Conservation (phyloP, 1,140 invertebrate species). For the Drosophila orosa region DNA sequence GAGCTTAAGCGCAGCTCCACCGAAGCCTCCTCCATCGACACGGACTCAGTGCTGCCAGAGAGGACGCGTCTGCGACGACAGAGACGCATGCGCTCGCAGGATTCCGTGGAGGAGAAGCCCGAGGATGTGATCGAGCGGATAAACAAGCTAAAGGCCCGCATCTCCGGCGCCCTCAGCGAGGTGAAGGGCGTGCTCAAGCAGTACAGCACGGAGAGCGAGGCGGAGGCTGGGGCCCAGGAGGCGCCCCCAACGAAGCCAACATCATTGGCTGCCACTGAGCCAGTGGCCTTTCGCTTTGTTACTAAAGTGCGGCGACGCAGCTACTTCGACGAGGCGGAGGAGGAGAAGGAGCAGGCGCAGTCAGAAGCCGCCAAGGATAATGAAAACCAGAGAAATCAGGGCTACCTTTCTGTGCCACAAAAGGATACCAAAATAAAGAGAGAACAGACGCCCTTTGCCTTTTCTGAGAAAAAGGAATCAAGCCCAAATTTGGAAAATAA, state of each 20-base stretch:
- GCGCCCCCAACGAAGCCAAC: background rate
- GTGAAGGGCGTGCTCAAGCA: conserved; percentile 78
- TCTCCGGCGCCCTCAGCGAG: conserved; percentile 72
- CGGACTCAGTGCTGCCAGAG: conserved; percentile 62
- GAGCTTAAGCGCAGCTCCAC: conserved; percentile 58
- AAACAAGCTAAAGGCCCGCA: conserved; percentile 76
- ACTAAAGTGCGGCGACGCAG: conserved; percentile 71
- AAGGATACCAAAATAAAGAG: conserved; percentile 11
- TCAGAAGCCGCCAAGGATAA: background rate
- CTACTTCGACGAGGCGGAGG: conserved; percentile 73
- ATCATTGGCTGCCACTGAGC: background rate
- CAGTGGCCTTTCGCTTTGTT: conserved; percentile 76
- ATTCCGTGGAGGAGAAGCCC: conserved; percentile 68
- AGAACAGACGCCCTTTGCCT: conserved; percentile 29
- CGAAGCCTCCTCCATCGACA: conserved; percentile 60
- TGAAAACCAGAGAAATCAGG: background rate
- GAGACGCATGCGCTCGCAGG: conserved; percentile 71
- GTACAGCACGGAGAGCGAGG: conserved; percentile 74
- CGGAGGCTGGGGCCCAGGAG: conserved; percentile 29
- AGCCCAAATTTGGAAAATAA: background rate
- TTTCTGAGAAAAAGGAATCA: background rate
- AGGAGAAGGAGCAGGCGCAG: conserved; percentile 28
- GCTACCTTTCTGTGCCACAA: background rate
- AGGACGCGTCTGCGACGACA: conserved; percentile 71
- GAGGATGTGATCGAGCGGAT: conserved; percentile 77